These are phyloP conservation scores for Leptinotarsa defecta DNA, from an alignment of 1,140 invertebrate genomes.

Conservation along the genomic window DNA sequence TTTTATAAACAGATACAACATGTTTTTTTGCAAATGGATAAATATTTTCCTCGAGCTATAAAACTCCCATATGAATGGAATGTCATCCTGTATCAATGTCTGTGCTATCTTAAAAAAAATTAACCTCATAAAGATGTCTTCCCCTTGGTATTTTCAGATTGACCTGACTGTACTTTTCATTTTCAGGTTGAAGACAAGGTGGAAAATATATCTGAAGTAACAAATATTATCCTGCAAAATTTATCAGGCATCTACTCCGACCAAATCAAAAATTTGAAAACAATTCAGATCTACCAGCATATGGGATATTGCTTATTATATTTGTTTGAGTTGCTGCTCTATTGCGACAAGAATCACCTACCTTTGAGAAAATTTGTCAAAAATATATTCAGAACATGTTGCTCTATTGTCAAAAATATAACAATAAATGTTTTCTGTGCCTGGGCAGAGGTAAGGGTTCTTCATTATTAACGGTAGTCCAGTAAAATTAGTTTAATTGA, in stretches of 20 bases:
- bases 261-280: constrained; percentile 37
- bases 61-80: not conserved
- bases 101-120: not conserved
- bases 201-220: constrained; percentile 35
- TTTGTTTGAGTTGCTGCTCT: constrained; percentile 45
- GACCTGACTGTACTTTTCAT: not conserved
- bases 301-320: constrained; percentile 46
- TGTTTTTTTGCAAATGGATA: not conserved
- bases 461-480: too few species aligned
- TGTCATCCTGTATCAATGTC: not conserved
- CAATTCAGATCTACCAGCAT: constrained; percentile 40
- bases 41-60: not conserved
- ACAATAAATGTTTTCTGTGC: constrained; percentile 48
- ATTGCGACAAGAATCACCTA: constrained; percentile 39
- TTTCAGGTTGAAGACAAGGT: constrained; percentile 35
- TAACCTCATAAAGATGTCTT: not conserved
- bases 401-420: constrained; percentile 41
- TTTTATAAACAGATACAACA: too few species aligned
- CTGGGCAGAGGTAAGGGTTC: constrained; percentile 50
- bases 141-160: not conserved
- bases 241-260: constrained; percentile 37
- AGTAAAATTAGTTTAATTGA: too few species aligned
- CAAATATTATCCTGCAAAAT: constrained; percentile 43
- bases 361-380: constrained; percentile 39
- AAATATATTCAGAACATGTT: constrained; percentile 37